Base-by-base conservation (phyloP, 2,888 invertebrate species). In the Coelopa pilipes region DNA sequence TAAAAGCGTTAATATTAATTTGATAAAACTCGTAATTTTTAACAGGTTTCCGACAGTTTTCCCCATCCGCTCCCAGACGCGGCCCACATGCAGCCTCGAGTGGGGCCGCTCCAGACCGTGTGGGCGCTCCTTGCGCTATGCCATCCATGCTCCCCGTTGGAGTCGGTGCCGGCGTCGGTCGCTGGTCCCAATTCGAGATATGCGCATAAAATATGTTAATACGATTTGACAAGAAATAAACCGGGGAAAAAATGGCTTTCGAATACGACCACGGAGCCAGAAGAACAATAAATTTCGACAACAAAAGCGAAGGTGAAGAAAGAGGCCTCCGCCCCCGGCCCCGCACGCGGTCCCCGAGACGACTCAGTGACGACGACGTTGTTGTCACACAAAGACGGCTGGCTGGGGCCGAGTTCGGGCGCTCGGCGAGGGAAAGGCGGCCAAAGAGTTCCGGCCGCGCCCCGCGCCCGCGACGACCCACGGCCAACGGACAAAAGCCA, bases 171-270 rank as follows among this genome's bases (percentile, higher is more conserved):
- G 21, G 17, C 21, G 60, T 49, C 49, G 49, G n/a, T 55, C 45
- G 68, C 55, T 34, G 21, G 19, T 68, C 45, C 53, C 45, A 55
- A 15, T 68, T 55, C 19, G 45, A 68, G 55, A 24, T 50, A 66
- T 15, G 12, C 65, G 65, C 62, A 71, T 62, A 71, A 72, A 66
- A 65, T 72, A 67, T 67, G 67, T 62, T 67, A 72, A 62, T 24
- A 73, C n/a, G 13, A 34, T 34, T 34, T 59, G 13, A 17, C 4
- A 59, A 24, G 24, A 59, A 21, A 59, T 13, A 50, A 17, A 24
- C 34, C 34, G 34, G n/a, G 5, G n/a, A 59, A 63, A 60, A 46
- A 70, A 17, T 24, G 21, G 34, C 34, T 34, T 34, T 34, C 45
- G 19, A 19, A 45, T 60, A 24, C 12, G 50, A 12, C 10, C 21